These are phyloP conservation scores for Hydractinia symbiolongicarpus DNA, from an alignment of 30 jellyfish, hydroid and myxozoan genomes.

Conservation along the genomic window DNA sequence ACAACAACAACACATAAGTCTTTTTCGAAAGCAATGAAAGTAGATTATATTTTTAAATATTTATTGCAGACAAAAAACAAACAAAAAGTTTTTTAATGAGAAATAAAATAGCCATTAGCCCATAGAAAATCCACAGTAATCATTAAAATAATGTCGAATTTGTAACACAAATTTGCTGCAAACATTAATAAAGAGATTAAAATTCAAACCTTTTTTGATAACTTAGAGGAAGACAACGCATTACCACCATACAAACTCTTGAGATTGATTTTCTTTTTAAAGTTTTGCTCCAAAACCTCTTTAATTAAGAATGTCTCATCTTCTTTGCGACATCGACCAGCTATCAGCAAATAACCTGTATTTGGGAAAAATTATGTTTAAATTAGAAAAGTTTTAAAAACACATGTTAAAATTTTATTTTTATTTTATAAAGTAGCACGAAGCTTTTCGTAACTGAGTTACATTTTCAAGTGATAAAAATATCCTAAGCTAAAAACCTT, in stretches of 20 bases:
- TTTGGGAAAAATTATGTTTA: not conserved
- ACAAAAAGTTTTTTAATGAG: not conserved
- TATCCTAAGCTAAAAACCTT: too few relatives aligned
- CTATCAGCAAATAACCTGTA: slow-evolving; percentile 75
- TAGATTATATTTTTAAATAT: too few relatives aligned
- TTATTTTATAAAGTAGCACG: too few relatives aligned
- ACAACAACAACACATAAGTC: not conserved
- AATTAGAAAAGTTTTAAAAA: too few relatives aligned
- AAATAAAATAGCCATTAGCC: not conserved
- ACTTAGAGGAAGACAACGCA: slow-evolving; percentile 34
- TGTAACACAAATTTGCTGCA: too few relatives aligned
- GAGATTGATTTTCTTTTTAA: slow-evolving; percentile 51
- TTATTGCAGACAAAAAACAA: too few relatives aligned
- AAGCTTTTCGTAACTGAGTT: too few relatives aligned
- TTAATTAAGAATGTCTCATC: slow-evolving; percentile 64
- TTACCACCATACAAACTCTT: slow-evolving; percentile 41
- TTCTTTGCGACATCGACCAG: slow-evolving; percentile 82
- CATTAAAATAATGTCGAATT: not conserved
- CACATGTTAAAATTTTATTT: too few relatives aligned
- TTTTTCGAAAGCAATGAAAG: not conserved
- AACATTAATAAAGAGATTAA: not conserved
- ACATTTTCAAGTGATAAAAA: too few relatives aligned
- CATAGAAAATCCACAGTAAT: not conserved
- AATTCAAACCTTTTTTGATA: slow-evolving; percentile 41
- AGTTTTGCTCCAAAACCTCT: slow-evolving; percentile 56